These are phyloP conservation scores for Lamprologus tigripictilis DNA, from an alignment of 2,113 vertebrate species.

Conservation along the genomic window DNA sequence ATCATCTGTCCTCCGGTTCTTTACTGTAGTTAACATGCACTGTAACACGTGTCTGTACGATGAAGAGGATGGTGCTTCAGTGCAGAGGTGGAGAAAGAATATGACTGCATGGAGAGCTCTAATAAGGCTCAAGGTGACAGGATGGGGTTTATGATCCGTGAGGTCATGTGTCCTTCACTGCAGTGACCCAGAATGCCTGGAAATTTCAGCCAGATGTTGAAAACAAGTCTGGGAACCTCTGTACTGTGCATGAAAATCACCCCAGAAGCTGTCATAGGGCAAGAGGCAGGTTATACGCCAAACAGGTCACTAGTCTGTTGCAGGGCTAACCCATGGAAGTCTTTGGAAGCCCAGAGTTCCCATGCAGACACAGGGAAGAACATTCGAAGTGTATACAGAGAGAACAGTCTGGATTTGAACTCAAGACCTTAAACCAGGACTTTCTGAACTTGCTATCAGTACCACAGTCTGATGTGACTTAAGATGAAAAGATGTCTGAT, in stretches of 20 bases:
- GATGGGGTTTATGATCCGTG: neutral
- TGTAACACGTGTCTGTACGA: neutral
- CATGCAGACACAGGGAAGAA: neutral
- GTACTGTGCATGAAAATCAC: neutral
- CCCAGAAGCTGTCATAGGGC: neutral
- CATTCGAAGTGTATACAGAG: rapidly evolving
- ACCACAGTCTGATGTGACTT: neutral
- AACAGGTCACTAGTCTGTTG: neutral
- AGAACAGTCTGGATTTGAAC: neutral
- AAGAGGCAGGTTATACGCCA: rapidly evolving
- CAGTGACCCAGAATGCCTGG: neutral
- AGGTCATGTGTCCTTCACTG: neutral
- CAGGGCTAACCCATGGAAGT: rapidly evolving
- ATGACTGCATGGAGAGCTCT: neutral
- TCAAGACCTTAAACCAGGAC: neutral
- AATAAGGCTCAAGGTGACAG: neutral
- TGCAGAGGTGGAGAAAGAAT: neutral
- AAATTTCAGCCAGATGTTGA: neutral
- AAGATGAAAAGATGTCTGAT: neutral
- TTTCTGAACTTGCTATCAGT: neutral
- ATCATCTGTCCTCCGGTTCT: neutral
- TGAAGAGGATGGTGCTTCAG: neutral
- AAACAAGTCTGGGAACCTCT: neutral
- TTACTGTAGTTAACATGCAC: neutral
- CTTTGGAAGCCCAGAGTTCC: neutral